Conservation (phyloP, 2,888 invertebrate species). For the Eurytoma californica region DNA sequence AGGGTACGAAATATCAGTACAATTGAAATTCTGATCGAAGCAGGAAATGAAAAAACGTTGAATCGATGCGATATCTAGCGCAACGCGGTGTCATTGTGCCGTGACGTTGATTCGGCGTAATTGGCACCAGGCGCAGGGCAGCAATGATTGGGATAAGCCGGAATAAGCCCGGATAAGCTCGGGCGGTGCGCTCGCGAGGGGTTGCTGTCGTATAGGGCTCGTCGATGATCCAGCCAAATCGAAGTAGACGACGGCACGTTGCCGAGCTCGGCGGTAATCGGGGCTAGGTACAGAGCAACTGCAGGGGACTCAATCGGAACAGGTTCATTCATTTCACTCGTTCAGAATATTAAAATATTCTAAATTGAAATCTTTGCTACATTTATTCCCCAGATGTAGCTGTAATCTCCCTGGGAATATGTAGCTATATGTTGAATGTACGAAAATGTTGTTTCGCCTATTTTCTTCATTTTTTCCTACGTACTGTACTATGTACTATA, state of each 20-base stretch:
- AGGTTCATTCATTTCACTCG: slow-evolving; percentile 43
- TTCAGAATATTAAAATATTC: not conserved
- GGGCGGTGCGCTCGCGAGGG: slow-evolving; percentile 16
- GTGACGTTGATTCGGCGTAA: slow-evolving; percentile 75
- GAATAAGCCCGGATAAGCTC: slow-evolving; percentile 74
- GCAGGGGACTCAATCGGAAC: slow-evolving; percentile 4
- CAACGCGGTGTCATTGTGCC: slow-evolving; percentile 63
- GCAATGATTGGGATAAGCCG: slow-evolving; percentile 75
- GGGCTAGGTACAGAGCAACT: not conserved
- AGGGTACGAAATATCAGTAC: too few relatives aligned
- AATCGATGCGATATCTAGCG: slow-evolving; percentile 13
- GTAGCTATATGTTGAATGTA: too few relatives aligned
- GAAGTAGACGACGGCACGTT: slow-evolving; percentile 16
- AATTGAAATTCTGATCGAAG: too few relatives aligned
- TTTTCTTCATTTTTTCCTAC: too few relatives aligned
- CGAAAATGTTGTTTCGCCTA: too few relatives aligned
- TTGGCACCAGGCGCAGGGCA: slow-evolving; percentile 73
- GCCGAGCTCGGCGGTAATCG: not conserved
- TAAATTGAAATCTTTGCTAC: slow-evolving; percentile 27
- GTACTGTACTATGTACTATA: too few relatives aligned
- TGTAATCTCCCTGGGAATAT: too few relatives aligned
- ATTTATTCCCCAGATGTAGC: not conserved
- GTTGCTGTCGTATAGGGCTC: not conserved
- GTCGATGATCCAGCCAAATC: slow-evolving; percentile 36
- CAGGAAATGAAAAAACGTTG: slow-evolving; percentile 44